Base-by-base conservation (phyloP, 2,797 vertebrate genomes). In the Paramormyrops hopkinsi region DNA sequence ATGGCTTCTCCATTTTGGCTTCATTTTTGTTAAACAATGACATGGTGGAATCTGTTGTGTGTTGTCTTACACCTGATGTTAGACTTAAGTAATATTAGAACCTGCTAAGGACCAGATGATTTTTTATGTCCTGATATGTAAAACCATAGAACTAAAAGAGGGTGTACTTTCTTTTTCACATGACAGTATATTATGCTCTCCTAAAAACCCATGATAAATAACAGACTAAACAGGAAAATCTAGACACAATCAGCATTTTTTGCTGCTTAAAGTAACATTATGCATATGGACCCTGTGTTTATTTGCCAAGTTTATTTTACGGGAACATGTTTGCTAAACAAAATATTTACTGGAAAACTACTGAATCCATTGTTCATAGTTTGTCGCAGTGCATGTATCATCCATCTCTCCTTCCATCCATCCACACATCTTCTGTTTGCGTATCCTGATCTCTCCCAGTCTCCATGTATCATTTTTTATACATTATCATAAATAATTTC, bases 251-350 rank as follows among this genome's bases (percentile, higher is more conserved):
- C 8, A 17, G 33, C 29, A 56, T 87, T 59, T 51, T 41, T 59
- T 86, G 84, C 33, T 87, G 53, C 53, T 62, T 86, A 33, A 9
- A 53, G 50, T 86, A 53, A 86, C 51, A 29, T 86, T 53, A 17
- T 37, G 29, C 84, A 54, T 29, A 25, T 87, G 86, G 50, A 56
- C 53, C 25, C 33, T 86, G 14, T 14, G 7, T 41, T 14, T 37
- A n/a, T 44, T 37, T 37, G 51, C 51, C 86, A 87, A 56, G 51
- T 86, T 86, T 56, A 54, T 86, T 86, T 37, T 86, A 86, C 46
- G 22, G 83, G 48, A 22, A 82, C 37, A 25, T 51, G 48, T 51
- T 14, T 85, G 83, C 46, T 25, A 46, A 48, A 85, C 44, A 29
- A 46, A 85, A 76, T 51, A 25, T 51, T 48, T 51, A 19, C 41